These are phyloP conservation scores for Falco naumanni DNA, from an alignment of 2,797 vertebrate genomes.

Conservation along the genomic window DNA sequence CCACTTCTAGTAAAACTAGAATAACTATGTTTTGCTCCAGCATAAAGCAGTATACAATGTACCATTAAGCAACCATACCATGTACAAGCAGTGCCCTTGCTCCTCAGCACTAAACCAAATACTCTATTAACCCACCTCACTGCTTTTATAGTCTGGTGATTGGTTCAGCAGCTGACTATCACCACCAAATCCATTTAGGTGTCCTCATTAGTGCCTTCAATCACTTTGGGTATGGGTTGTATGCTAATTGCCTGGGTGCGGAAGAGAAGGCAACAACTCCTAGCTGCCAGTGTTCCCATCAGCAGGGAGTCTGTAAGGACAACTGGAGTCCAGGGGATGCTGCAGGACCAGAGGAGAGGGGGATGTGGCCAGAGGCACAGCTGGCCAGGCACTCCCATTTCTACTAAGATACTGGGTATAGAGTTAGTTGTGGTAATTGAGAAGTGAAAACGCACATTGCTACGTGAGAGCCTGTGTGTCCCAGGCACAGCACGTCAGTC, in stretches of 20 bases:
- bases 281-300: background rate
- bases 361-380: background rate
- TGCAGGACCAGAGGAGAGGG: background rate
- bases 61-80: background rate
- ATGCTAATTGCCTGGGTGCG: background rate
- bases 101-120: background rate
- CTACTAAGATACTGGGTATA: background rate
- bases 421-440: background rate
- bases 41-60: background rate
- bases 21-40: background rate
- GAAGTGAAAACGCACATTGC: background rate
- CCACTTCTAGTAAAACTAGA: background rate
- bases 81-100: fast-evolving
- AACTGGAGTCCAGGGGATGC: background rate
- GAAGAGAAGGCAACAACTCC: background rate
- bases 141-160: background rate
- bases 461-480: background rate
- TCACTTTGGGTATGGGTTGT: background rate
- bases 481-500: background rate
- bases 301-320: background rate
- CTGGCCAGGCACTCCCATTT: background rate
- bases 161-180: background rate
- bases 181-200: background rate
- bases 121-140: background rate
- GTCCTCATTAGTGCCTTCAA: background rate